Conservation (phyloP, 2,888 invertebrate species). For the Pammene fasciana region DNA sequence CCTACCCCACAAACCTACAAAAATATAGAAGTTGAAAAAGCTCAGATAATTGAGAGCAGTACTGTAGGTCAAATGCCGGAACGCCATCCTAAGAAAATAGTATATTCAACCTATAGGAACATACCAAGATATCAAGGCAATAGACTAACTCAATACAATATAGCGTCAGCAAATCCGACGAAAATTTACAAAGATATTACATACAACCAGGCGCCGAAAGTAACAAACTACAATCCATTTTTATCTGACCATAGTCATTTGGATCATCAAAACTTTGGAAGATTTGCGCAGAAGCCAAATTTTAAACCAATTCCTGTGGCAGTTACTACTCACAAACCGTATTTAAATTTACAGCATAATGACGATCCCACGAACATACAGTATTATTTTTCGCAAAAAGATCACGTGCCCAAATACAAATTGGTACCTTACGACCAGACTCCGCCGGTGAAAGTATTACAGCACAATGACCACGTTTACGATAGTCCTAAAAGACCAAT, state of each 20-base stretch:
- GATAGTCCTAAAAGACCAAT: constrained; percentile 57
- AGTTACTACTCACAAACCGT: constrained; percentile 62
- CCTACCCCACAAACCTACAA: constrained; percentile 66
- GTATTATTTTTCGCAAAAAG: constrained; percentile 71
- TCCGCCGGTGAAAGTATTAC: constrained; percentile 64
- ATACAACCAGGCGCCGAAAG: constrained; percentile 58
- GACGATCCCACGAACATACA: constrained; percentile 62
- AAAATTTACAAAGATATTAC: constrained; percentile 69
- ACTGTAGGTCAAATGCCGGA: constrained; percentile 52
- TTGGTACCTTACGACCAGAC: constrained; percentile 80
- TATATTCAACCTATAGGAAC: constrained; percentile 62
- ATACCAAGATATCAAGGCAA: constrained; percentile 79
- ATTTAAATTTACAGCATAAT: constrained; percentile 60
- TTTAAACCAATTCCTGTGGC: constrained; percentile 56
- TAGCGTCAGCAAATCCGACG: constrained; percentile 75
- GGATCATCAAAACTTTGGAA: constrained; percentile 56
- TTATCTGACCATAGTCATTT: constrained; percentile 53
- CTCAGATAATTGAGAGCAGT: constrained; percentile 67
- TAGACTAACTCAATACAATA: constrained; percentile 74
- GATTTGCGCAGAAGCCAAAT: constrained; percentile 58
- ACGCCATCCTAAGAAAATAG: constrained; percentile 67
- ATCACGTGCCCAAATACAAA: constrained; percentile 69
- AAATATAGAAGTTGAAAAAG: constrained; percentile 73
- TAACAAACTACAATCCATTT: constrained; percentile 61
- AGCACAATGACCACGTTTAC: constrained; percentile 53